Evolutionary conservation across 2,797 vertebrate species (phyloP).

Genomic region (Danio tinwini): DNA sequence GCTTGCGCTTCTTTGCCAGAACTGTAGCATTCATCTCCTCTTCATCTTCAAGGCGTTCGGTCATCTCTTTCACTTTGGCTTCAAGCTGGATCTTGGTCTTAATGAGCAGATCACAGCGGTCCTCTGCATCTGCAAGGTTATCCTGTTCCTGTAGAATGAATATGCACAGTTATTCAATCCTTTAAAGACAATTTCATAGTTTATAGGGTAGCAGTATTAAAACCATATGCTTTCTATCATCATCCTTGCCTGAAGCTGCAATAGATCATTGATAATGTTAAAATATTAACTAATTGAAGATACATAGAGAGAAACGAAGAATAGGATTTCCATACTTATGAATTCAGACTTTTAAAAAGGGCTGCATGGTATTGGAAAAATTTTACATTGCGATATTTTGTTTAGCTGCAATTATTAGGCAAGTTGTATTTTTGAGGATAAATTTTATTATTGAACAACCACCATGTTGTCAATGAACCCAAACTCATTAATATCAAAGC

Average conservation of each 20-base stretch:
- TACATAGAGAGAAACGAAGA: background rate
- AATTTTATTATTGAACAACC: no score
- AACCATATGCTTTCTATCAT: background rate
- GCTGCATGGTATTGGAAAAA: no score
- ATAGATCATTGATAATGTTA: background rate
- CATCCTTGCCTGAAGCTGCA: background rate
- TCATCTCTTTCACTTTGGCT: constrained; percentile 89
- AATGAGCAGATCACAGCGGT: constrained; percentile 92
- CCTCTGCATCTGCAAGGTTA: constrained; percentile 91
- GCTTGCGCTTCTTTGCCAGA: constrained; percentile 87
- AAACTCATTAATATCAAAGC: no score
- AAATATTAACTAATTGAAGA: background rate
- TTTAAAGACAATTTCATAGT: background rate
- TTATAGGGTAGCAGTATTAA: background rate
- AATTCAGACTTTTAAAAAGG: background rate
- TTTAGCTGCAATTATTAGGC: no score
- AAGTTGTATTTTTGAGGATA: no score
- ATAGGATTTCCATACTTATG: background rate
- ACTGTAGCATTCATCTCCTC: constrained; percentile 88
- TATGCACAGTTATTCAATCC: background rate
- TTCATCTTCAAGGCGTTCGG: constrained; percentile 90
- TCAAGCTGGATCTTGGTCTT: constrained; percentile 94
- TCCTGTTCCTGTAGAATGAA: constrained; percentile 85
- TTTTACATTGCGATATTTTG: no score
- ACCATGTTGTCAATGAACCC: no score